Evolutionary conservation across 2,113 vertebrate genomes (phyloP).

Genomic region (Heteronetta atricapilla): DNA sequence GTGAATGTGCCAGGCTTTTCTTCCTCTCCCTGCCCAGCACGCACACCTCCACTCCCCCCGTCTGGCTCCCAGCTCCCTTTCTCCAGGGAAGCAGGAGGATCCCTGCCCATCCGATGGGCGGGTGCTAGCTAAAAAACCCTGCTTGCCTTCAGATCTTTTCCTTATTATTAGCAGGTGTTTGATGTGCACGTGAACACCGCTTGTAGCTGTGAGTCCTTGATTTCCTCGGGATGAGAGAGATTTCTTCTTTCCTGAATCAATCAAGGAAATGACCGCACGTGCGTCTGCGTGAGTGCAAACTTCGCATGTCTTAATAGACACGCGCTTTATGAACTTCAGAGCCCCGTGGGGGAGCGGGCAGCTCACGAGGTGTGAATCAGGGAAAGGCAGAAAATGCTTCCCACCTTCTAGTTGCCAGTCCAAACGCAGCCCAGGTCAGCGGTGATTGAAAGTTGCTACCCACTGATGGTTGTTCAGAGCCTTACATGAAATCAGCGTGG

Average conservation of each 20-base stretch:
- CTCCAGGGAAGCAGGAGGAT: background rate
- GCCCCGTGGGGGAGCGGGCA: background rate
- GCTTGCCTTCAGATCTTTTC: background rate
- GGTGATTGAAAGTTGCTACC: background rate
- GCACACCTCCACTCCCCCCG: background rate
- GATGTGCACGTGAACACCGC: constrained; percentile 5
- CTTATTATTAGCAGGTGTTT: constrained; percentile 10
- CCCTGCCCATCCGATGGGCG: background rate
- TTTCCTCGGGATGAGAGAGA: background rate
- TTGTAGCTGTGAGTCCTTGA: background rate
- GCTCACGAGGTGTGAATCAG: background rate
- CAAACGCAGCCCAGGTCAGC: background rate
- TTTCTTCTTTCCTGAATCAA: constrained; percentile 19
- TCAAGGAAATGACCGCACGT: background rate
- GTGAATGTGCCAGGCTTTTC: constrained; percentile 72
- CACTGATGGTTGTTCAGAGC: background rate
- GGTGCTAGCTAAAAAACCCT: background rate
- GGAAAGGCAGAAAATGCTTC: background rate
- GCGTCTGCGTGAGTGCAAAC: background rate
- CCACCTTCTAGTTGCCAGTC: background rate
- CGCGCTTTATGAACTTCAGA: background rate
- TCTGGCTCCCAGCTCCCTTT: background rate
- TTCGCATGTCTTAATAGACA: background rate
- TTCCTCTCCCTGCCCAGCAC: constrained; percentile 55
- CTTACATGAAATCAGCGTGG: background rate